These are phyloP conservation scores for Myotis findleyi DNA, from an alignment of 2,797 vertebrate species.

Conservation along the genomic window DNA sequence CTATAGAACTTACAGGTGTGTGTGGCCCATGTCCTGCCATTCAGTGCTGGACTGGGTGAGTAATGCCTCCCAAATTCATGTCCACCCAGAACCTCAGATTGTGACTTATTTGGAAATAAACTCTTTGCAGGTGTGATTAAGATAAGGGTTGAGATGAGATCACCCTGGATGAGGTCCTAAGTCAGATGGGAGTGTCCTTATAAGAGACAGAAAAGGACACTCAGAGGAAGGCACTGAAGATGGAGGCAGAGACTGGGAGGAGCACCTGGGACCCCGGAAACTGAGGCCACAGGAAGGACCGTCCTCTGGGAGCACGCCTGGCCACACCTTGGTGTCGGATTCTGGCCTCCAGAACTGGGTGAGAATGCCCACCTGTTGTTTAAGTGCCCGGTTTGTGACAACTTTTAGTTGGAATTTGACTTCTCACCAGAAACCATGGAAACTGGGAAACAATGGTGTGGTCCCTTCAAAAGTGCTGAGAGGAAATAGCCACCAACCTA, in stretches of 20 bases:
- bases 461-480: no score
- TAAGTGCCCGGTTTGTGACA: neutral
- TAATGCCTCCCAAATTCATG: fast-evolving
- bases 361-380: neutral
- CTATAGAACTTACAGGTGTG: fast-evolving
- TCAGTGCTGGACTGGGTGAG: no score
- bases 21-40: neutral
- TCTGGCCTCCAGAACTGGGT: neutral
- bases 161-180: neutral
- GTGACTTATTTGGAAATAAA: neutral
- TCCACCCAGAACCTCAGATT: neutral
- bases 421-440: neutral
- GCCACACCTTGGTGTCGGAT: neutral
- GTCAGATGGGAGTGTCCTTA: neutral
- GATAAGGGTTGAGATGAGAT: neutral
- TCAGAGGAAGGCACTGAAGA: neutral
- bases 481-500: neutral
- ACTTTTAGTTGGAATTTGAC: neutral
- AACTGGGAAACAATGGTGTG: neutral
- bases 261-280: no score
- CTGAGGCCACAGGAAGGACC: no score
- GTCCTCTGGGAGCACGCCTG: neutral
- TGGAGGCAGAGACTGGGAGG: neutral
- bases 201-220: neutral
- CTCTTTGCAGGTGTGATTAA: neutral